Percentiles rank a stretch among this genome's conserved stretches.
Evolutionary conservation across 2,888 invertebrate species (phyloP).

Genomic region (Sussaba pulchella): DNA sequence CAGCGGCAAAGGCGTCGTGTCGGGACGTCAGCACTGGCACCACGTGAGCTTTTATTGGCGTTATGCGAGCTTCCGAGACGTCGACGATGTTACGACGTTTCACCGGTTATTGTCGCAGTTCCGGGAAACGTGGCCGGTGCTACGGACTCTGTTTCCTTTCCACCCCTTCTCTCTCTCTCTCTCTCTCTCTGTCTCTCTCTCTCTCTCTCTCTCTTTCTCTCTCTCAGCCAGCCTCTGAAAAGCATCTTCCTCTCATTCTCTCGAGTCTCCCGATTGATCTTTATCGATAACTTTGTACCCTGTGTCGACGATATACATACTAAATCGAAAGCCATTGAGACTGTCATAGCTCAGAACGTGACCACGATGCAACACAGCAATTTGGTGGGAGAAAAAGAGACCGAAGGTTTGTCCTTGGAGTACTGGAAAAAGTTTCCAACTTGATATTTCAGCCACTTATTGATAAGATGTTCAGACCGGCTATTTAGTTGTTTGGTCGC

Average conservation of each 20-base stretch:
- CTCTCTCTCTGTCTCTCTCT: not conserved
- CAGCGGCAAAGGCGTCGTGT: conserved; percentile 30
- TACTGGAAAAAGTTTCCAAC: too few relatives aligned
- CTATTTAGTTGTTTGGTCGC: too few relatives aligned
- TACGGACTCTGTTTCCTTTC: too few relatives aligned
- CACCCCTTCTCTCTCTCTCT: not conserved
- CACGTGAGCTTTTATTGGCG: conserved; percentile 50
- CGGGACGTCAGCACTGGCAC: conserved; percentile 33
- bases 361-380: too few relatives aligned
- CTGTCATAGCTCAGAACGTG: too few relatives aligned
- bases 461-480: too few relatives aligned
- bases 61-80: conserved; percentile 22
- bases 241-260: conserved; percentile 1
- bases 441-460: too few relatives aligned
- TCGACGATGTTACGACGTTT: conserved; percentile 44
- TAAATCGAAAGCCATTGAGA: too few relatives aligned
- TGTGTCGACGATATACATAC: too few relatives aligned
- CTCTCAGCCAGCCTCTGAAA: not conserved
- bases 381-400: too few relatives aligned
- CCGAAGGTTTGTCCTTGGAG: too few relatives aligned
- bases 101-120: conserved; percentile 37
- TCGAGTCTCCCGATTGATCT: conserved; percentile 11
- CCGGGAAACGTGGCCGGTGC: conserved; percentile 19
- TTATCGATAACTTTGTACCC: not conserved
- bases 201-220: not conserved